Percentiles rank a stretch among this genome's conserved stretches.
Conservation (phyloP, 1,140 invertebrate species). For the Cotesia chilonis region DNA sequence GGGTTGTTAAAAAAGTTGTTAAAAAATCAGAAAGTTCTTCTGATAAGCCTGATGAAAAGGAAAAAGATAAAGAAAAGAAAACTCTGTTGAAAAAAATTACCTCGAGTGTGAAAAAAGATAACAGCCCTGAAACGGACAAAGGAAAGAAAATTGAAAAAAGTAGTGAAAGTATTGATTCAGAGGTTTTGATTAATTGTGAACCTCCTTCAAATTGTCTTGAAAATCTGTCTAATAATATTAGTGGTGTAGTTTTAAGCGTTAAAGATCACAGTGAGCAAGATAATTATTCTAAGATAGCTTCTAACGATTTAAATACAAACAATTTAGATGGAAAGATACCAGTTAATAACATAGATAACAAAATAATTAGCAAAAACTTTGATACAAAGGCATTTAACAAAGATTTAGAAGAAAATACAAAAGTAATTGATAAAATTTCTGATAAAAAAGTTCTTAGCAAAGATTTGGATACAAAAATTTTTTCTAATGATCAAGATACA, state of each 20-base stretch:
- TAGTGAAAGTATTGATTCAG: background rate
- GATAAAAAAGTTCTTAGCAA: too few relatives aligned
- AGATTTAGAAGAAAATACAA: too few relatives aligned
- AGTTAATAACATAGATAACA: too few relatives aligned
- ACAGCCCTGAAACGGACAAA: constrained; percentile 29
- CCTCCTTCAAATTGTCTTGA: background rate
- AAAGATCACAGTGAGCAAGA: too few relatives aligned
- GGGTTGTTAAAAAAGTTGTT: constrained; percentile 55
- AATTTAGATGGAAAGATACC: too few relatives aligned
- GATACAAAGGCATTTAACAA: too few relatives aligned
- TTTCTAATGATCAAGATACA: too few relatives aligned
- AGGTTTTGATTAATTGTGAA: background rate
- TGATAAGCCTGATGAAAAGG: constrained; percentile 46
- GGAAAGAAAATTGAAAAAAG: constrained; percentile 25
- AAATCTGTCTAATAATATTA: background rate
- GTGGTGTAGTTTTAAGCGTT: background rate
- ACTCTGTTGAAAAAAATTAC: constrained; percentile 40
- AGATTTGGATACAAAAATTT: too few relatives aligned
- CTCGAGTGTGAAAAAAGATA: constrained; percentile 39
- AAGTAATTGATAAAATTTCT: too few relatives aligned
- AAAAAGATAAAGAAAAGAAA: constrained; percentile 40
- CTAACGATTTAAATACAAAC: too few relatives aligned
- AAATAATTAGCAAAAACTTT: too few relatives aligned
- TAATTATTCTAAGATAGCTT: too few relatives aligned
- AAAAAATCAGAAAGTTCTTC: constrained; percentile 51